Percentiles rank a stretch among this genome's conserved stretches.
These are phyloP conservation scores for Apis laboriosa DNA, from an alignment of 1,140 invertebrate species.

Conservation along the genomic window DNA sequence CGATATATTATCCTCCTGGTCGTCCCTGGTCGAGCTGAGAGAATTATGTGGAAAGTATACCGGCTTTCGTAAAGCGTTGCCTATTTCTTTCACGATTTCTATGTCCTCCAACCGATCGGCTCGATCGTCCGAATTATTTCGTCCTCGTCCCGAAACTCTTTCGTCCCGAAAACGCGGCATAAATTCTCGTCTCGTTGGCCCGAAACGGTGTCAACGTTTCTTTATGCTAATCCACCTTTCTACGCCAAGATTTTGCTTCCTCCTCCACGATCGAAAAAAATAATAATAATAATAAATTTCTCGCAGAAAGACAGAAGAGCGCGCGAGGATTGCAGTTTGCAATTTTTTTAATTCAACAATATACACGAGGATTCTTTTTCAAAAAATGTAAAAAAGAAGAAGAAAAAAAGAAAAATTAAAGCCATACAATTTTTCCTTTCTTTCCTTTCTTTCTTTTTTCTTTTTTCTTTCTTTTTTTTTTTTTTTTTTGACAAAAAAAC, in stretches of 20 bases:
- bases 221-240: slow-evolving; percentile 25
- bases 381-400: too few relatives aligned
- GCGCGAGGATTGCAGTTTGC: too few relatives aligned
- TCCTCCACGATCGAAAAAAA: neutral
- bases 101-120: slow-evolving; percentile 24
- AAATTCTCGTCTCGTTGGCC: slow-evolving; percentile 16
- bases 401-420: too few relatives aligned
- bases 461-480: too few relatives aligned
- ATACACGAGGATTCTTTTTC: too few relatives aligned
- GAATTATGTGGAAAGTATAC: slow-evolving; percentile 52
- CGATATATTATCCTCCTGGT: slow-evolving; percentile 67
- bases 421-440: too few relatives aligned
- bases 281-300: neutral
- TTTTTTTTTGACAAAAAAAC: too few relatives aligned
- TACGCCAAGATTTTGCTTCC: neutral
- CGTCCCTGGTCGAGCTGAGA: slow-evolving; percentile 45
- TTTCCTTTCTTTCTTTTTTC: too few relatives aligned
- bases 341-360: too few relatives aligned
- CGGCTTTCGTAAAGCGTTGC: slow-evolving; percentile 55
- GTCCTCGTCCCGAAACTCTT: slow-evolving; percentile 31
- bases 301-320: neutral
- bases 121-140: slow-evolving; percentile 43
- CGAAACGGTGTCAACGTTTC: slow-evolving; percentile 13
- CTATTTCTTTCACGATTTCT: slow-evolving; percentile 15
- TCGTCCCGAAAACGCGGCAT: slow-evolving; percentile 1